Conservation (phyloP, 1,140 invertebrate genomes). For the Pantala flavescens region DNA sequence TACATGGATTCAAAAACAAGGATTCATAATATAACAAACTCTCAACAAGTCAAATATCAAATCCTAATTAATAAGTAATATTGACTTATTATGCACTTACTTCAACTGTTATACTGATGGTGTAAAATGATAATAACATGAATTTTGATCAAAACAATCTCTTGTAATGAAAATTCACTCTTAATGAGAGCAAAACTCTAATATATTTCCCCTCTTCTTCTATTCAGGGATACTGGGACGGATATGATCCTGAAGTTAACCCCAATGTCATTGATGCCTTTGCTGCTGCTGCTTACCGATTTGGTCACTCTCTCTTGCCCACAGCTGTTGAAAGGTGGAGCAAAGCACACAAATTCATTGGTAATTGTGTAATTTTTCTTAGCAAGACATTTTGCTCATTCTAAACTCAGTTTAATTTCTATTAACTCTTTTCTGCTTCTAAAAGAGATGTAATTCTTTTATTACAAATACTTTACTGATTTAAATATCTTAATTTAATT, state of each 20-base stretch:
- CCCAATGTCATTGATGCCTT: slow-evolving; percentile 79
- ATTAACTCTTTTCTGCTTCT: background rate
- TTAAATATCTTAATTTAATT: too few species aligned
- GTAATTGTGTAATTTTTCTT: slow-evolving; percentile 36
- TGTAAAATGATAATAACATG: too few species aligned
- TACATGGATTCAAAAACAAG: too few species aligned
- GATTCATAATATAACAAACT: too few species aligned
- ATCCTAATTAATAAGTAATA: too few species aligned
- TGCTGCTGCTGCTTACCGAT: slow-evolving; percentile 77
- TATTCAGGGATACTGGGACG: slow-evolving; percentile 73
- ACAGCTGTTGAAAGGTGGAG: slow-evolving; percentile 85
- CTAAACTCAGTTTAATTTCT: too few species aligned
- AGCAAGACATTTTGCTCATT: background rate
- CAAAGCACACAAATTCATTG: slow-evolving; percentile 85
- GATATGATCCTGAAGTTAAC: slow-evolving; percentile 74
- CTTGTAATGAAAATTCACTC: too few species aligned
- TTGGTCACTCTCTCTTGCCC: slow-evolving; percentile 79
- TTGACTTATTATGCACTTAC: too few species aligned
- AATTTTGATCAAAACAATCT: too few species aligned
- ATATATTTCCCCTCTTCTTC: slow-evolving; percentile 7
- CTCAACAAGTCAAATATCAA: too few species aligned
- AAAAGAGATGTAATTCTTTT: background rate
- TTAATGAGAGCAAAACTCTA: background rate
- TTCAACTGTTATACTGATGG: too few species aligned
- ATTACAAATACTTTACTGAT: too few species aligned